Base-by-base conservation (phyloP, 2,113 vertebrate genomes). In the Hippocampus zosterae region DNA sequence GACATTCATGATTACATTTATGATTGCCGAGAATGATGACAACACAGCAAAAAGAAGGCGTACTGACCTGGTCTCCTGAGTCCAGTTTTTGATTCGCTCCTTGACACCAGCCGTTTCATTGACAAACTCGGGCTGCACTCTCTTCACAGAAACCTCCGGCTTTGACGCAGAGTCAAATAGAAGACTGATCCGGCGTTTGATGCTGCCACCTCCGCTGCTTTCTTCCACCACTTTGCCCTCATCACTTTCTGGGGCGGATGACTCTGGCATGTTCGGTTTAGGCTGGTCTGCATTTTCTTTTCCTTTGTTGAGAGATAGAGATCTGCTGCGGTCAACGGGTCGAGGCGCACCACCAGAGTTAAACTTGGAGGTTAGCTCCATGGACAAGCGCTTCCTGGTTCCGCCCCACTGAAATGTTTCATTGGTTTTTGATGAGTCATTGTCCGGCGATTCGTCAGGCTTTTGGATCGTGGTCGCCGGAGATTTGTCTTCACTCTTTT, bases 151-250 rank as follows among this genome's bases (percentile, higher is more conserved):
- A 23, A 71, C 66, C 37, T 90, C 90, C 29, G 72, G 80, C 71
- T 46, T 85, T 0, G 78, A 75, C 0, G 83, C 67, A 1, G 84
- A 84, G 74, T 90, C 88, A 25, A 91, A 82, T 37, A 92, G 82
- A 5, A 69, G 86, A 69, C 85, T 91, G 81, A 92, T 92, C 59
- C 91, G 85, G 41, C 77, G 72, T 65, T 89, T 88, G 3, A 92
- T 91, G 13, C 89, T 90, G 69, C 76, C 67, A 21, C 85, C 82
- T 16, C 70, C 66, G 0, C 13, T 37, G 1, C 69, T 73, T 1
- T 83, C 81, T 57, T 85, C 84, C 33, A 41, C 67, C 41, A 52
- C 62, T 44, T 18, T 74, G 2, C 19, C 60, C 10, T 74, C 67
- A 3, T 82, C 74, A 2, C 15, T 72, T 44, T 79, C 87, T 27